phyloP scores from a whole-genome alignment of 2,113 vertebrate species.

The Lagopus muta region DNA sequence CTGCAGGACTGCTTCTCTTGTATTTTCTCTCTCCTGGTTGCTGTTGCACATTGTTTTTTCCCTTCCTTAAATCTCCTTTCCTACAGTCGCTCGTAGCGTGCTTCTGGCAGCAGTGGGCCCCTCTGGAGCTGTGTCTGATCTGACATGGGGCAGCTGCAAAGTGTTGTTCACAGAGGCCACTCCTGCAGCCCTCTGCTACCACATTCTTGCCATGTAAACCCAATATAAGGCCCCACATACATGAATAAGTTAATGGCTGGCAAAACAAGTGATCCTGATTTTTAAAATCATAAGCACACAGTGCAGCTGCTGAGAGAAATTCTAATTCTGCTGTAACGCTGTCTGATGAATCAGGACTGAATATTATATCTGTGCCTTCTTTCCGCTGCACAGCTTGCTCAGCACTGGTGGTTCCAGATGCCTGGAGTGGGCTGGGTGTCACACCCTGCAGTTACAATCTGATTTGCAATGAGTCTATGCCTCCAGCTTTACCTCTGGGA shows the following conservation, averaged over 20 bases:
- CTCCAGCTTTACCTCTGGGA: background rate
- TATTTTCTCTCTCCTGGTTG: background rate
- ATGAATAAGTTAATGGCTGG: background rate
- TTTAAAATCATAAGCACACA: background rate
- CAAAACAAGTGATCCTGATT: background rate
- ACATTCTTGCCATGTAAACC: background rate
- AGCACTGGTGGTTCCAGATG: background rate
- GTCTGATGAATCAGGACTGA: background rate
- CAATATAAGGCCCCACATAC: background rate
- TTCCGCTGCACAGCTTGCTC: background rate
- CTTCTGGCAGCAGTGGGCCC: background rate
- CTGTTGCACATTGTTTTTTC: background rate
- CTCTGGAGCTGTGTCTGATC: background rate
- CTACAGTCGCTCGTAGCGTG: background rate
- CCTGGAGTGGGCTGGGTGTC: background rate
- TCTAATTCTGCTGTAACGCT: background rate
- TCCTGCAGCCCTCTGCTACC: background rate
- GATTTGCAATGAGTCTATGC: background rate
- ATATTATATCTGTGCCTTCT: background rate
- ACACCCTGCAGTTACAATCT: rapidly evolving
- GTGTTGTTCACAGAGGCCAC: background rate
- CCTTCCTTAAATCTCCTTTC: background rate
- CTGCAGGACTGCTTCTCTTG: background rate
- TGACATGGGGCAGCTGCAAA: background rate
- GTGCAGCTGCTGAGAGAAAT: background rate